phyloP scores from a whole-genome alignment of 2,113 vertebrate genomes.

The Anthoscopus minutus region DNA sequence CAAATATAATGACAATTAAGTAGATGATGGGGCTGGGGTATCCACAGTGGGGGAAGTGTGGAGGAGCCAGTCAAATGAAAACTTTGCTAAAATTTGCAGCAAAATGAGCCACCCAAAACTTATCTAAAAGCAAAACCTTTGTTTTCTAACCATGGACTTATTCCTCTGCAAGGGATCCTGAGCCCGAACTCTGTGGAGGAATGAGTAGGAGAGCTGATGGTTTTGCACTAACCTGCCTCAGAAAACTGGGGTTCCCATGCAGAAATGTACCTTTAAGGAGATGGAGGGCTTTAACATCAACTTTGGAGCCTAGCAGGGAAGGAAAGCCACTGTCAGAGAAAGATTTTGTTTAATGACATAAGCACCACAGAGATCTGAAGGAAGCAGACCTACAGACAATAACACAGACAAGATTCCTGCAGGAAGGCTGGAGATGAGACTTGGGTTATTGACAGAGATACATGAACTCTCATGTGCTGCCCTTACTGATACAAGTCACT shows the following conservation, averaged over 20 bases:
- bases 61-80: neutral
- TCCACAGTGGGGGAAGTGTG: neutral
- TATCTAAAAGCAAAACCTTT: neutral
- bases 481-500: neutral
- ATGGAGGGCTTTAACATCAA: neutral
- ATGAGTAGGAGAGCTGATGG: neutral
- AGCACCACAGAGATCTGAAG: neutral
- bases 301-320: neutral
- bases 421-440: neutral
- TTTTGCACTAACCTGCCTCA: neutral
- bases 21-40: neutral
- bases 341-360: neutral
- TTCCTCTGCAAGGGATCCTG: neutral
- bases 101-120: neutral
- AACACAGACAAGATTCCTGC: rapidly evolving
- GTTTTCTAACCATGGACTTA: neutral
- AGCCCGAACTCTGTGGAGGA: neutral
- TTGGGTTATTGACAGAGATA: neutral
- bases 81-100: neutral
- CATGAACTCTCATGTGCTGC: neutral
- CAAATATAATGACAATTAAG: neutral
- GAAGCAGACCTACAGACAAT: neutral
- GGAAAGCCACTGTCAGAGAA: neutral
- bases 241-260: neutral
- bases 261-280: neutral